phyloP scores from a whole-genome alignment of 2,888 invertebrate species.

The Limnephilus marmoratus region DNA sequence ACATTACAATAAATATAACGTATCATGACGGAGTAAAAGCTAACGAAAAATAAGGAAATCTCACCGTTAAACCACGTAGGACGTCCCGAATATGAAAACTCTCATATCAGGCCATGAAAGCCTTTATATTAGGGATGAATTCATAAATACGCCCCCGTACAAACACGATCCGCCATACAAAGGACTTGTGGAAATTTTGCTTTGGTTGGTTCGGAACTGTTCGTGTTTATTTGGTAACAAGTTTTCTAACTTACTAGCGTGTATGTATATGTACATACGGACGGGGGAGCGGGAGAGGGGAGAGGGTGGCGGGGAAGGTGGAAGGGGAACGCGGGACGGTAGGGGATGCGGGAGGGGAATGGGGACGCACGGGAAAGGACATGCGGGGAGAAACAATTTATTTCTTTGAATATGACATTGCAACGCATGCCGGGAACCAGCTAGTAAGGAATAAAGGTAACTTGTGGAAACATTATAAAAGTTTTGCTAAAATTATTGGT shows the following conservation, averaged over 20 bases:
- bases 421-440: too few relatives aligned
- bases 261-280: too few relatives aligned
- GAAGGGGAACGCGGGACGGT: too few relatives aligned
- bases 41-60: neutral
- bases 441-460: neutral
- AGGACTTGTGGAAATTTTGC: slow-evolving; percentile 13
- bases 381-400: too few relatives aligned
- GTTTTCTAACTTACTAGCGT: neutral
- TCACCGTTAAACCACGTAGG: slow-evolving; percentile 38
- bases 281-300: too few relatives aligned
- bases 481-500: too few relatives aligned
- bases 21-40: neutral
- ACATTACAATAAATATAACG: neutral
- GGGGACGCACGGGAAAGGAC: too few relatives aligned
- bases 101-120: slow-evolving; percentile 59
- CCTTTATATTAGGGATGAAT: slow-evolving; percentile 59
- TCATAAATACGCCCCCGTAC: slow-evolving; percentile 60
- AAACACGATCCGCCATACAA: slow-evolving; percentile 45
- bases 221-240: slow-evolving; percentile 32
- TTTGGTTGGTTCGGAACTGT: slow-evolving; percentile 34
- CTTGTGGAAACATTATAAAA: too few relatives aligned
- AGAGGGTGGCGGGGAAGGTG: too few relatives aligned
- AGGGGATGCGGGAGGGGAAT: too few relatives aligned
- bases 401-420: too few relatives aligned
- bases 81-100: slow-evolving; percentile 56